Evolutionary conservation across 2,797 vertebrate genomes (phyloP).

Genomic region (Darevskia nairensis): DNA sequence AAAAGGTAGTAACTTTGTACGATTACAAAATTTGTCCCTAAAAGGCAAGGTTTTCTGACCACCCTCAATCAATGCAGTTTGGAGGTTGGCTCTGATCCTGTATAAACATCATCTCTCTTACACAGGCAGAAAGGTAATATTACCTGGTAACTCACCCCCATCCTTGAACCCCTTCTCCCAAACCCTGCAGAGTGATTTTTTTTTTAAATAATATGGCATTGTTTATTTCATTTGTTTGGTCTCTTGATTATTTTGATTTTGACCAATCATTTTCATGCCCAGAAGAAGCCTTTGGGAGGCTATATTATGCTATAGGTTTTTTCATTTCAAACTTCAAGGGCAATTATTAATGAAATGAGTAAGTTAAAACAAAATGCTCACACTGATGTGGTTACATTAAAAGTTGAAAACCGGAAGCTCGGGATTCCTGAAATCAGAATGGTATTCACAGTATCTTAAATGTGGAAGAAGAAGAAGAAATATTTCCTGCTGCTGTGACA

Average conservation of each 20-base stretch:
- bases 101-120: background rate
- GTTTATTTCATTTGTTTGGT: background rate
- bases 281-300: background rate
- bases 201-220: background rate
- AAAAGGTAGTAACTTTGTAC: background rate
- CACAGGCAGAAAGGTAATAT: no score
- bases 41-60: background rate
- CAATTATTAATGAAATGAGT: conserved; percentile 55
- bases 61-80: background rate
- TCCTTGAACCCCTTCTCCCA: no score
- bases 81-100: background rate
- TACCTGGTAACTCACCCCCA: background rate
- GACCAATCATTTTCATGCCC: background rate
- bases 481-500: conserved; percentile 29
- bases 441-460: conserved; percentile 50
- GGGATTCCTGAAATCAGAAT: conserved; percentile 46
- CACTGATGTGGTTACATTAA: conserved; percentile 8
- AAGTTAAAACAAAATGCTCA: conserved; percentile 40
- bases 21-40: background rate
- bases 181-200: background rate
- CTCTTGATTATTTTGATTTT: background rate
- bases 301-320: conserved; percentile 1
- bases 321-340: background rate
- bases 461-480: conserved; percentile 33
- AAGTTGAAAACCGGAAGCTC: conserved; percentile 27